Base-by-base conservation (phyloP, 2,113 vertebrate species). In the Terrapene triunguis region DNA sequence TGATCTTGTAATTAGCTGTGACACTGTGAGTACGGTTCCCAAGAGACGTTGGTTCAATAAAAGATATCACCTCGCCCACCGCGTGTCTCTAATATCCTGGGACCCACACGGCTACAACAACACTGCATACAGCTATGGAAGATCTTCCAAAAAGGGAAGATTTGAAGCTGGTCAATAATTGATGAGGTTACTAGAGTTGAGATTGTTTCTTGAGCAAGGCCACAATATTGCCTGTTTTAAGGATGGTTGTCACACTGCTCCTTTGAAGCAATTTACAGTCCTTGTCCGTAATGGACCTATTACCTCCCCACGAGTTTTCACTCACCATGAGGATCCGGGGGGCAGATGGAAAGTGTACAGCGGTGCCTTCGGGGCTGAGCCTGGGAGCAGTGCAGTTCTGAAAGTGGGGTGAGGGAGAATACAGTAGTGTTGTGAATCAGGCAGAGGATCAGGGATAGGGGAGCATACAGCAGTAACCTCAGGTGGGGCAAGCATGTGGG, bases 181-280 rank as follows among this genome's bases (percentile, higher is more conserved):
- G 12, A 55, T 42, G 85, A 83, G 78, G 53, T 42, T 1, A 1
- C 0, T 0, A 57, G 32, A 93, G 27, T 9, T 24, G 82, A 51
- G 78, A 76, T 53, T 47, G 5, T 10, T 19, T 35, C 78, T 44
- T 48, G n/a, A 53, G 19, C 29, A 24, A 51, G 48, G 54, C 5
- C 21, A 32, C 0, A 1, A 10, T 4, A 1, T 0, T 17, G 3
- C 2, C 3, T 27, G 84, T 19, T 65, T 35, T 8, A n/a, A 35
- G 62, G 62, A 62, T 0, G 1, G 42, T 42, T 38, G 50, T 29
- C 16, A 22, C 22, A 5, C 27, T 79, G 44, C 57, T 10, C 51
- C n/a, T 12, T 10, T 5, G 38, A 74, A 74, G 38, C 69, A 24
- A 42, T 74, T 74, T 38, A 38, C 38, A 42, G 38, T 44, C 72